These are phyloP conservation scores for Drosophila biarmipes DNA, from an alignment of 1,140 invertebrate species.

Conservation along the genomic window DNA sequence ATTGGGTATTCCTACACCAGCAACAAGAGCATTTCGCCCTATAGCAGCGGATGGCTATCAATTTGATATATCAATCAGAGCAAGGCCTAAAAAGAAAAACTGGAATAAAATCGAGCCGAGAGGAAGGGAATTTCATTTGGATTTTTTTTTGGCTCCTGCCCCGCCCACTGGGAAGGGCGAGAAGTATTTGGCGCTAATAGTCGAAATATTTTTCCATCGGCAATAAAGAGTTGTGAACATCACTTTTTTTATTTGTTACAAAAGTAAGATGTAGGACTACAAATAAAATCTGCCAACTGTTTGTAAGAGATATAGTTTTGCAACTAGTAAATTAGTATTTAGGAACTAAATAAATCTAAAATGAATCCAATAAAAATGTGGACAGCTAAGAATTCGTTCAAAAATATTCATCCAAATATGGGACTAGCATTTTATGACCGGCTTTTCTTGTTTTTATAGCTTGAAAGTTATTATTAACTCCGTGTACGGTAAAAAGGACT, in stretches of 20 bases:
- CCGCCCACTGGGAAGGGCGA: background rate
- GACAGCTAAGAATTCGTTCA: too few species aligned
- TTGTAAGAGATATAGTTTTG: too few species aligned
- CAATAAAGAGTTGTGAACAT: too few species aligned
- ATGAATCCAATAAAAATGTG: too few species aligned
- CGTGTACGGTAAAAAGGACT: slow-evolving; percentile 1
- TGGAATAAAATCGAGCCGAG: background rate
- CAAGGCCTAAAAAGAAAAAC: slow-evolving; percentile 17
- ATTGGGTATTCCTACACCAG: slow-evolving; percentile 29
- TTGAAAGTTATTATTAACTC: background rate
- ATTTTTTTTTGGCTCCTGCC: slow-evolving; percentile 11
- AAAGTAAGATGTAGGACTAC: too few species aligned
- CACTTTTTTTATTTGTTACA: too few species aligned
- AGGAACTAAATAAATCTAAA: too few species aligned
- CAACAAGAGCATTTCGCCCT: slow-evolving; percentile 42
- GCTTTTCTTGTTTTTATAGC: slow-evolving; percentile 3
- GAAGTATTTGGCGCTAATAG: slow-evolving; percentile 9
- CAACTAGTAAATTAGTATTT: too few species aligned
- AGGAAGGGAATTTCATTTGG: slow-evolving; percentile 28
- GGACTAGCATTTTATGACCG: background rate
- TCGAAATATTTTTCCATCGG: slow-evolving; percentile 15
- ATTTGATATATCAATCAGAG: slow-evolving; percentile 80
- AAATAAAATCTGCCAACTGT: too few species aligned
- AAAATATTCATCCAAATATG: too few species aligned
- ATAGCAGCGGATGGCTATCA: slow-evolving; percentile 61